Evolutionary conservation across 2,888 invertebrate genomes (phyloP).

Genomic region (Belgica antarctica): DNA sequence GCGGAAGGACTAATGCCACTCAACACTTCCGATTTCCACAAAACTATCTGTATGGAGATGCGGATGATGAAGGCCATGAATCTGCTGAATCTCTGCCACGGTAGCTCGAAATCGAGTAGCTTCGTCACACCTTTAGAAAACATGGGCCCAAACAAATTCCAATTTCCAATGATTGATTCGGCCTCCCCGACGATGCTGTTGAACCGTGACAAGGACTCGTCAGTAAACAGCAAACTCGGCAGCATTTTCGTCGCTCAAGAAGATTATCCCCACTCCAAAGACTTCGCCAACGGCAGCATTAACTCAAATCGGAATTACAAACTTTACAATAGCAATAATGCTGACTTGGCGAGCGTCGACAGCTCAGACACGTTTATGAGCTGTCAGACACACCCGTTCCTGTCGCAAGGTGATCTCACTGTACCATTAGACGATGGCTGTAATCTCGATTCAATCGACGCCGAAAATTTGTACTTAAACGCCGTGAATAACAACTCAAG

Average conservation of each 20-base stretch:
- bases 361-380: conserved; percentile 94
- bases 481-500: conserved; percentile 67
- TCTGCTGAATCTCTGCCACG: conserved; percentile 41
- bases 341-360: conserved; percentile 62
- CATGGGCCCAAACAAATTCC: conserved; percentile 32
- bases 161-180: conserved; percentile 33
- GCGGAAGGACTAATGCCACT: conserved; percentile 86
- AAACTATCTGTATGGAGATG: conserved; percentile 79
- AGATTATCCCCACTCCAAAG: conserved; percentile 45
- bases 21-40: conserved; percentile 78
- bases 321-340: conserved; percentile 55
- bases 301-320: conserved; percentile 48
- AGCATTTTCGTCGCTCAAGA: conserved; percentile 34
- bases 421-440: conserved; percentile 53
- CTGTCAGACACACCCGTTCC: conserved; percentile 93
- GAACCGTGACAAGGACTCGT: neutral
- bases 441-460: conserved; percentile 58
- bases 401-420: conserved; percentile 77
- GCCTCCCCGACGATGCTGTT: neutral
- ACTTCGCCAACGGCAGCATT: conserved; percentile 46
- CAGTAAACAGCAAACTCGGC: conserved; percentile 24
- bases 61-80: conserved; percentile 57
- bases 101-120: conserved; percentile 46
- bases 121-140: conserved; percentile 23
- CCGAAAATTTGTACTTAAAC: conserved; percentile 85